Conservation (phyloP, 2,888 invertebrate species). For the Lasius platythorax region DNA sequence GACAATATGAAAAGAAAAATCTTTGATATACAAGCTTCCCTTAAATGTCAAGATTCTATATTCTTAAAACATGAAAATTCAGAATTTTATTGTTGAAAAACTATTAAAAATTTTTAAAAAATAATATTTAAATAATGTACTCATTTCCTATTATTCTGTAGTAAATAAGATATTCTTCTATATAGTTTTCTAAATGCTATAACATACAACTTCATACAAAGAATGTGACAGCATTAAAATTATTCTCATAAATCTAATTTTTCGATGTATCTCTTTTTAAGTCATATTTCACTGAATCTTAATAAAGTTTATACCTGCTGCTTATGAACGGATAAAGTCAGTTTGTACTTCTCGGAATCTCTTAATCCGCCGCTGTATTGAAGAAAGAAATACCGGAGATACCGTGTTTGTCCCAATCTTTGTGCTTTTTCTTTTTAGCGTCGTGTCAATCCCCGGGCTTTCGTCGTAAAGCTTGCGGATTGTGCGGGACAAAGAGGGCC, state of each 20-base stretch:
- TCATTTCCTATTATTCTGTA: neutral
- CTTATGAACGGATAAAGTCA: neutral
- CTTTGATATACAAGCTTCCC: neutral
- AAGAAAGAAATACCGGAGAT: conserved; percentile 22
- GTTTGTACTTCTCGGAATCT: neutral
- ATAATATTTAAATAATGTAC: neutral
- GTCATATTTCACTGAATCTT: neutral
- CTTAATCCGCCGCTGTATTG: conserved; percentile 17
- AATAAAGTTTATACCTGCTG: neutral
- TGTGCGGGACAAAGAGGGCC: conserved; percentile 31
- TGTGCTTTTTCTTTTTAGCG: conserved; percentile 44
- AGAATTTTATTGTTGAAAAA: neutral
- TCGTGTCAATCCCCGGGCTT: conserved; percentile 52
- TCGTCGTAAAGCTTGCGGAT: conserved; percentile 44
- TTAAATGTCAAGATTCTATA: neutral
- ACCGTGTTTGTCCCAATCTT: conserved; percentile 62
- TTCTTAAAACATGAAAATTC: neutral
- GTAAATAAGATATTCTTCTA: neutral
- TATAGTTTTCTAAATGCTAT: neutral
- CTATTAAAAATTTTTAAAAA: neutral
- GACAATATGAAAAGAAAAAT: neutral
- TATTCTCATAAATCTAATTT: neutral
- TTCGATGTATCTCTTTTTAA: neutral
- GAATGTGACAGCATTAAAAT: neutral
- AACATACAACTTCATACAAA: neutral